A percentile compares a stretch with the other conserved stretches of the same genome.
These are phyloP conservation scores for Brachynemurus nebulosus DNA, from an alignment of 2,888 invertebrate species.

Conservation along the genomic window DNA sequence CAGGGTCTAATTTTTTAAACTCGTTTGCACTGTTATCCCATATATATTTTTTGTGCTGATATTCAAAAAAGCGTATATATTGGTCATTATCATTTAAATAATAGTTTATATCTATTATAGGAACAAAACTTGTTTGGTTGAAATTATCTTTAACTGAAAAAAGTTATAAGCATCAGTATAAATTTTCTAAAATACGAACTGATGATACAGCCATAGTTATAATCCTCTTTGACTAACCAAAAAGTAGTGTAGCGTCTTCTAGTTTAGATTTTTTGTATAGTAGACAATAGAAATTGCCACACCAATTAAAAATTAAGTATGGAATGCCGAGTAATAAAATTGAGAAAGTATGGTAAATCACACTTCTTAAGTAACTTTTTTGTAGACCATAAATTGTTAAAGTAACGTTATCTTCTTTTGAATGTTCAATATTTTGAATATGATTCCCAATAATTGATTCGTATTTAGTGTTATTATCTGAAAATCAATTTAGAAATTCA, in stretches of 20 bases:
- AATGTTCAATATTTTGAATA: slow-evolving; percentile 38
- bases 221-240: slow-evolving; percentile 39
- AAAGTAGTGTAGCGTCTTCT: slow-evolving; percentile 38
- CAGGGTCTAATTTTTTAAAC: slow-evolving; percentile 35
- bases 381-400: slow-evolving; percentile 39
- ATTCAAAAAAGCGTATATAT: slow-evolving; percentile 37
- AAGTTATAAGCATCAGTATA: too few species aligned
- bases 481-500: too few species aligned
- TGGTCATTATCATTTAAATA: slow-evolving; percentile 34
- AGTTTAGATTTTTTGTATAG: slow-evolving; percentile 42
- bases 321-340: slow-evolving; percentile 40
- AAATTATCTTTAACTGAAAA: slow-evolving; percentile 36
- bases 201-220: too few species aligned
- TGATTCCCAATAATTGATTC: slow-evolving; percentile 41
- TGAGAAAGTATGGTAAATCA: slow-evolving; percentile 37
- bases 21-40: slow-evolving; percentile 36
- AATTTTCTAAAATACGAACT: too few species aligned
- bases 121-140: slow-evolving; percentile 33
- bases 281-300: slow-evolving; percentile 37
- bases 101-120: slow-evolving; percentile 32
- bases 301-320: slow-evolving; percentile 40
- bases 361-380: slow-evolving; percentile 31
- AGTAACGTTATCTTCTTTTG: slow-evolving; percentile 27
- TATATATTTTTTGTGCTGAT: slow-evolving; percentile 41
- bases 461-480: too few species aligned